Conservation (phyloP, 2,797 vertebrate genomes). For the Ispidina lecontei region DNA sequence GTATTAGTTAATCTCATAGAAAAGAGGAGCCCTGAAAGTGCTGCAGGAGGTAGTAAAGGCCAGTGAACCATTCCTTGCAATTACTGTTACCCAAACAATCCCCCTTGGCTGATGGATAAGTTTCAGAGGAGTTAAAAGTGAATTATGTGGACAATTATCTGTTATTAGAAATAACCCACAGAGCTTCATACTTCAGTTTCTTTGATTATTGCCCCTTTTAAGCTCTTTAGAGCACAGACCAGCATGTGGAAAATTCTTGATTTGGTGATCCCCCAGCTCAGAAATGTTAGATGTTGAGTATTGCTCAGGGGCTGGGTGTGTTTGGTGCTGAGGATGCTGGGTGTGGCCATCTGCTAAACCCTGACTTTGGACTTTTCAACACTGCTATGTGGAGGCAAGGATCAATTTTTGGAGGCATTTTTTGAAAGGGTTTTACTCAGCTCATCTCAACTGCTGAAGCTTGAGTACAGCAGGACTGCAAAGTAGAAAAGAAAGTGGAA, state of each 20-base stretch:
- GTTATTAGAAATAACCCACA: not conserved
- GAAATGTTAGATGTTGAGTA: not conserved
- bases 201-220: not conserved
- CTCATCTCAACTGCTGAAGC: not conserved
- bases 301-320: not conserved
- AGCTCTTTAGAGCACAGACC: not conserved
- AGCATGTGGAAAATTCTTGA: not conserved
- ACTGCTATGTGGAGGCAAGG: not conserved
- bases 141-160: not conserved
- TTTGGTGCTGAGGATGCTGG: not conserved
- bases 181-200: not conserved
- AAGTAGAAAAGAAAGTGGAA: not conserved
- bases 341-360: not conserved
- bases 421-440: not conserved
- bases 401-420: not conserved
- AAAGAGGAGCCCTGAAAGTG: not conserved
- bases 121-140: not conserved
- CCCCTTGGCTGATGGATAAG: not conserved
- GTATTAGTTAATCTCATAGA: not conserved
- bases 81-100: not conserved
- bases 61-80: slow-evolving; percentile 31
- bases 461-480: not conserved
- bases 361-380: not conserved
- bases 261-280: not conserved
- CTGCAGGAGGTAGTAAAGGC: not conserved